Percentiles rank a stretch among this genome's conserved stretches.
These are phyloP conservation scores for Apus apus DNA, from an alignment of 2,113 vertebrate genomes.

Conservation along the genomic window DNA sequence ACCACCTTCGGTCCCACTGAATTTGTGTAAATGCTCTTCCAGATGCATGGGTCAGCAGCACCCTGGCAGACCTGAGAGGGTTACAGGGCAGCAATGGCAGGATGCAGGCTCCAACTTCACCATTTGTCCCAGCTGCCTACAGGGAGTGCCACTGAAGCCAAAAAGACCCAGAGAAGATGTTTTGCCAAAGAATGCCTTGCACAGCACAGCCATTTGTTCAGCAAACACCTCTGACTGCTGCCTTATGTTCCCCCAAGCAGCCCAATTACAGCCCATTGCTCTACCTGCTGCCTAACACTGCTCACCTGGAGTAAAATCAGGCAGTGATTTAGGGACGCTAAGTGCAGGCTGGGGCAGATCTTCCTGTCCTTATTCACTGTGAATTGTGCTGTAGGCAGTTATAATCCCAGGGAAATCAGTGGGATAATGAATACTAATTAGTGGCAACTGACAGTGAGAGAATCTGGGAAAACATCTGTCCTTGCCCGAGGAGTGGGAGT, in stretches of 20 bases:
- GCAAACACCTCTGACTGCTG: neutral
- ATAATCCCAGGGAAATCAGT: neutral
- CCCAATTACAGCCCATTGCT: neutral
- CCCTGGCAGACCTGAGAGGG: neutral
- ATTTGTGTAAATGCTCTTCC: accelerated
- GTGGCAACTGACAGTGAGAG: neutral
- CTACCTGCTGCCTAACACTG: accelerated
- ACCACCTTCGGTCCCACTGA: neutral
- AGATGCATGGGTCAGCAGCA: accelerated
- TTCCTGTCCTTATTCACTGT: neutral
- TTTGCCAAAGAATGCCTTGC: neutral
- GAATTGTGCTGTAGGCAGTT: neutral
- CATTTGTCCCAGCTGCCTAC: neutral
- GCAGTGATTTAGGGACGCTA: neutral
- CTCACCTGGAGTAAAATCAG: neutral
- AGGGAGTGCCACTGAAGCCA: accelerated
- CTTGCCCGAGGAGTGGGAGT: neutral
- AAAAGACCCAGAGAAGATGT: neutral
- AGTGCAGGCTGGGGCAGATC: neutral
- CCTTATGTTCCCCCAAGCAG: neutral
- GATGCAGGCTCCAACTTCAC: neutral
- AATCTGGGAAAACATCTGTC: slow-evolving; percentile 30
- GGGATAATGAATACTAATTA: slow-evolving; percentile 18
- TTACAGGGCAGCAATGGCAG: neutral
- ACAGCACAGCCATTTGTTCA: neutral